Evolutionary conservation across 37 sponge, comb jelly and placozoan species (phyloP), one percentile per base, ranked within the genome.

Genomic region (Dysidea cf. avara): DNA sequence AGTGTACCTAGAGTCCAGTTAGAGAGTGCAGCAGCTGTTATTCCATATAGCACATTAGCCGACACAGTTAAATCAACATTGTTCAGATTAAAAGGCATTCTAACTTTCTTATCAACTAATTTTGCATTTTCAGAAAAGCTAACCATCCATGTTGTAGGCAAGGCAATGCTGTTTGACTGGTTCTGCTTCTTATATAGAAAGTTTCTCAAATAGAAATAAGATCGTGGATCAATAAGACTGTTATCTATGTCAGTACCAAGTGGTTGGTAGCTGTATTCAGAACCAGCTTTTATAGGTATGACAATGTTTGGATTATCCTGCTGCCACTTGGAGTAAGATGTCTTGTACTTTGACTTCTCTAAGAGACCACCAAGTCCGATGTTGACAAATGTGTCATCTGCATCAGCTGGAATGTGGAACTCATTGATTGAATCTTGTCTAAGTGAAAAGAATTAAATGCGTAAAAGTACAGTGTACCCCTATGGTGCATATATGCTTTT

Each of bases 381-480:
- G 53, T 83, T 83, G 0, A 76, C 78, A 54, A 76, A 76, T 26
- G 84, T 84, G 36, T 84, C 84, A 40, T 76, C 77, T 69, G 77
- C 76, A 38, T 84, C 77, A 28, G 84, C 71, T 39, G 77, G 84
- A 5, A 84, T 84, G n/a, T 39, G 6, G 35, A 70, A 76, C 13
- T 77, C 84, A 36, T 7, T 36, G 12, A 39, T 34, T 34, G 28
- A 5, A 12, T 43, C 46, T 43, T 43, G 46, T 9, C 46, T 43
- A 43, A 43, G 46, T 9, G 46, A n/a, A n/a, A n/a, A n/a, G n/a
- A n/a, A n/a, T n/a, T n/a, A n/a, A n/a, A n/a, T n/a, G n/a, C n/a
- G n/a, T n/a, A n/a, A n/a, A n/a, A n/a, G n/a, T n/a, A n/a, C n/a
- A n/a, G n/a, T n/a, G n/a, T n/a, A n/a, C n/a, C n/a, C n/a, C n/a